phyloP scores from a whole-genome alignment of 2,888 invertebrate genomes.

The Ornithoptera alexandrae region DNA sequence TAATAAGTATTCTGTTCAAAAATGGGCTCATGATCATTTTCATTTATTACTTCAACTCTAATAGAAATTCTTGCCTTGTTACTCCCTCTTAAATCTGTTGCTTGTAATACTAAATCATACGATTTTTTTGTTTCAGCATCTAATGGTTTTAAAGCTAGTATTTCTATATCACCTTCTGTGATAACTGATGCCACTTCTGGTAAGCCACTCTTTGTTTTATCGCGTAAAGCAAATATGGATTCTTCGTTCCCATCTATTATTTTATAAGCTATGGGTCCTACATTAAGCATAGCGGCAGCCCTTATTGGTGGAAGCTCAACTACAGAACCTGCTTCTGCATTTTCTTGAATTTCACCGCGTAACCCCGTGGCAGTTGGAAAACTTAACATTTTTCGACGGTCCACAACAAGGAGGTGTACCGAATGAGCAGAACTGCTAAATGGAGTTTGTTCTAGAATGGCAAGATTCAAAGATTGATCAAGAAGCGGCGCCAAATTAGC shows the following conservation, averaged over 20 bases:
- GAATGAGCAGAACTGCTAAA: conserved; percentile 90
- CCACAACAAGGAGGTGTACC: conserved; percentile 89
- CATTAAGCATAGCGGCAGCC: conserved; percentile 84
- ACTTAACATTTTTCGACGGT: conserved; percentile 89
- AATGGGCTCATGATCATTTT: conserved; percentile 94
- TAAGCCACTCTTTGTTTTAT: conserved; percentile 70
- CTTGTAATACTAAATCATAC: conserved; percentile 89
- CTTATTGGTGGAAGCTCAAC: conserved; percentile 86
- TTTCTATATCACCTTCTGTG: conserved; percentile 83
- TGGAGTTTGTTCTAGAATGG: conserved; percentile 89
- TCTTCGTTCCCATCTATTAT: conserved; percentile 89
- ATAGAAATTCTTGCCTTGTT: conserved; percentile 91
- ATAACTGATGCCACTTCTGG: conserved; percentile 76
- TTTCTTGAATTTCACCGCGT: conserved; percentile 88
- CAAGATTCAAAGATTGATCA: conserved; percentile 88
- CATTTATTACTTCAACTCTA: conserved; percentile 87
- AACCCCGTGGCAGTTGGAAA: conserved; percentile 83
- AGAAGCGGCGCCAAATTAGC: conserved; percentile 90
- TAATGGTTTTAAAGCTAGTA: conserved; percentile 87
- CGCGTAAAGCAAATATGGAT: conserved; percentile 86
- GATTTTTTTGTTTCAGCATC: conserved; percentile 87
- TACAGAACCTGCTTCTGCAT: conserved; percentile 85
- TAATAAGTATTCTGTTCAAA: conserved; percentile 89
- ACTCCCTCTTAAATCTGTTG: conserved; percentile 88
- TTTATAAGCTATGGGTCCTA: conserved; percentile 87